These are phyloP conservation scores for Bombyx mandarina DNA, from an alignment of 1,140 invertebrate genomes.

Conservation along the genomic window DNA sequence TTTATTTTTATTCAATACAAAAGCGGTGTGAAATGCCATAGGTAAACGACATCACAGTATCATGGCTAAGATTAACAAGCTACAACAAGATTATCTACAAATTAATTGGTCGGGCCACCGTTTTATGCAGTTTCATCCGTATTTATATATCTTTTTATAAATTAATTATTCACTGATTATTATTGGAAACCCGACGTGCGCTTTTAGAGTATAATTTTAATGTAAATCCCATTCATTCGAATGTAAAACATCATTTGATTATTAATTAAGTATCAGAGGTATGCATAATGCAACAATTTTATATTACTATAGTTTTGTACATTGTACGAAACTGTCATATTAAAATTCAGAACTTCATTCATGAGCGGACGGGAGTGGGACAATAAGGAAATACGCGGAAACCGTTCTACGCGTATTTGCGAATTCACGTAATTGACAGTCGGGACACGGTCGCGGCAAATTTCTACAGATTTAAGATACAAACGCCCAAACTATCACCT, in stretches of 20 bases:
- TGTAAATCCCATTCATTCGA: no score
- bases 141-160: no score
- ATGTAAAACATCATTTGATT: no score
- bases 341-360: conserved; percentile 57
- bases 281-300: no score
- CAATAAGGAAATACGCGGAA: conserved; percentile 68
- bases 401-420: conserved; percentile 34
- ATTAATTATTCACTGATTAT: no score
- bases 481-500: conserved; percentile 12
- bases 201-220: no score
- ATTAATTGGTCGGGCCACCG: no score
- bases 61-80: no score
- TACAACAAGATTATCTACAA: no score
- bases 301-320: conserved; percentile 20
- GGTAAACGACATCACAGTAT: not conserved
- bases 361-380: conserved; percentile 42
- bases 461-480: conserved; percentile 1
- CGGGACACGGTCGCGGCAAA: conserved; percentile 11
- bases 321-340: conserved; percentile 38
- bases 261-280: no score
- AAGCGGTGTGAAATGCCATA: conserved; percentile 1
- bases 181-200: no score
- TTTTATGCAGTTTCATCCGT: no score
- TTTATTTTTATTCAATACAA: conserved; percentile 1
- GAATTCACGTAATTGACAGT: conserved; percentile 36